These are phyloP conservation scores for Astropecten irregularis DNA, from an alignment of 53 echinoderm and acorn worm species.

Conservation along the genomic window DNA sequence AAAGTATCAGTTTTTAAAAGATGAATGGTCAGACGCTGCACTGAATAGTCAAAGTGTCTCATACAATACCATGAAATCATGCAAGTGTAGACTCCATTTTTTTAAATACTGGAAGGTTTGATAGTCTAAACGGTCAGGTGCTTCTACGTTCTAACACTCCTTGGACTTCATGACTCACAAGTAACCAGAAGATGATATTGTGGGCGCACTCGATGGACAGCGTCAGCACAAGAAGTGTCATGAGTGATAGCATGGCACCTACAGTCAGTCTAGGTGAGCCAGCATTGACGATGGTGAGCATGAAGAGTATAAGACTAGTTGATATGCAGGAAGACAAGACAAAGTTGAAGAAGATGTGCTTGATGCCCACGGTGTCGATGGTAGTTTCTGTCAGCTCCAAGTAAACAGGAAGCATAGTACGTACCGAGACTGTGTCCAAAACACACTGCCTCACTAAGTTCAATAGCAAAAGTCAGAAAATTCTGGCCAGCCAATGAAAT, in stretches of 20 bases:
- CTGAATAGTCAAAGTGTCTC: too few species aligned
- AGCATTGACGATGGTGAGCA: constrained; percentile 81
- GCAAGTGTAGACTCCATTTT: too few species aligned
- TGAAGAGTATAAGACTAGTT: constrained; percentile 76
- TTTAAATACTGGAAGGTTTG: too few species aligned
- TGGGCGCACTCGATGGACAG: constrained; percentile 96
- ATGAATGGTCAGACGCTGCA: too few species aligned
- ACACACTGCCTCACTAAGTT: too few species aligned
- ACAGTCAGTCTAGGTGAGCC: constrained; percentile 82
- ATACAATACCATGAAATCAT: too few species aligned
- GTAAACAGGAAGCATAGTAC: constrained; percentile 70
- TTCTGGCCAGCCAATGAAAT: too few species aligned
- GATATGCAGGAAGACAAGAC: constrained; percentile 81
- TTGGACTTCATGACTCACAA: constrained; percentile 70
- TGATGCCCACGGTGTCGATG: constrained; percentile 80
- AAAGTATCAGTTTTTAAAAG: too few species aligned
- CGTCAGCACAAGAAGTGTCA: constrained; percentile 85
- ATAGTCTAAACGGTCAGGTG: too few species aligned
- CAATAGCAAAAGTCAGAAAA: too few species aligned
- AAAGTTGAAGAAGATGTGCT: constrained; percentile 92
- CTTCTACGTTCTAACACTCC: constrained; percentile 44
- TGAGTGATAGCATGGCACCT: constrained; percentile 82
- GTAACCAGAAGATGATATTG: constrained; percentile 95
- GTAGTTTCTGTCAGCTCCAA: constrained; percentile 85
- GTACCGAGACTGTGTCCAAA: too few species aligned